phyloP scores from a whole-genome alignment of 2,888 invertebrate genomes.

The Leptopilina drosophilae region DNA sequence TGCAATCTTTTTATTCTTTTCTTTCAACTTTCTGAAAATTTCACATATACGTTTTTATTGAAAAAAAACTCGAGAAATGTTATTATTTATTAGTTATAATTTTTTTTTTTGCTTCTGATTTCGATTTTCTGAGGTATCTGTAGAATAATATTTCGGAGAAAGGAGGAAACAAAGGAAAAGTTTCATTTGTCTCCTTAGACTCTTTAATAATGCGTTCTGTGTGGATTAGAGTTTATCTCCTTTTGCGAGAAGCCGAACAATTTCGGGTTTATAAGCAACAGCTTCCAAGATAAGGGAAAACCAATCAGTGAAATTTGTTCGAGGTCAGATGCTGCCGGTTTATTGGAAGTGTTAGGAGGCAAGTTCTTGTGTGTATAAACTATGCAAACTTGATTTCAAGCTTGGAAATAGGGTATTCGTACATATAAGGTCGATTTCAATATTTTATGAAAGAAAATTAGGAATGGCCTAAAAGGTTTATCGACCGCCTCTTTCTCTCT shows the following conservation, averaged over 20 bases:
- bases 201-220: not conserved
- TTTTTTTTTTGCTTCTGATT: too few relatives aligned
- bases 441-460: constrained; percentile 16
- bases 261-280: constrained; percentile 3
- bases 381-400: constrained; percentile 30
- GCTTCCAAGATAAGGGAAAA: not conserved
- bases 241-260: not conserved
- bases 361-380: constrained; percentile 19
- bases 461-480: not conserved
- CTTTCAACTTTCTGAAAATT: too few relatives aligned
- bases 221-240: constrained; percentile 8
- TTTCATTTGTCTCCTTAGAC: not conserved
- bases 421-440: not conserved
- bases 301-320: constrained; percentile 6
- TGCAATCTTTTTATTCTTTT: too few relatives aligned
- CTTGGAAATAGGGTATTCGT: not conserved
- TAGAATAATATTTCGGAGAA: too few relatives aligned
- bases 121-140: too few relatives aligned
- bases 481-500: not conserved
- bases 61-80: too few relatives aligned
- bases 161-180: not conserved
- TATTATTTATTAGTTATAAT: too few relatives aligned
- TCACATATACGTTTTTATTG: too few relatives aligned
- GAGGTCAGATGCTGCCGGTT: not conserved
- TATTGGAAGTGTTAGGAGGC: not conserved